phyloP scores from a whole-genome alignment of 2,888 invertebrate genomes.

The Eupithecia abbreviata region DNA sequence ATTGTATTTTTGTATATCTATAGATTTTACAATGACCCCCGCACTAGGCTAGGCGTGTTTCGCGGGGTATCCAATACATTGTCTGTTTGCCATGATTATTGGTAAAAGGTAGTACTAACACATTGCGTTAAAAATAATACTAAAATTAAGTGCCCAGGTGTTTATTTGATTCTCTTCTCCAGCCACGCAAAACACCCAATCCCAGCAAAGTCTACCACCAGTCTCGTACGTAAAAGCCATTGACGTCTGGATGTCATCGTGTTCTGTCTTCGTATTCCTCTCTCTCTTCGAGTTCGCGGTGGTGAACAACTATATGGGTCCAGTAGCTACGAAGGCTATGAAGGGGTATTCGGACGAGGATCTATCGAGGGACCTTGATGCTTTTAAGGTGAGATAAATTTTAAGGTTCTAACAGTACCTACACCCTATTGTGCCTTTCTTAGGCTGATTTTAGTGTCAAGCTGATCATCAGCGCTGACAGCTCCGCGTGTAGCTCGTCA shows the following conservation, averaged over 20 bases:
- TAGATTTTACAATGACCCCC: too few relatives aligned
- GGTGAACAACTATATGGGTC: slow-evolving; percentile 94
- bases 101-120: too few relatives aligned
- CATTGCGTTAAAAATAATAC: too few relatives aligned
- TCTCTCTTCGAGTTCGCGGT: slow-evolving; percentile 95
- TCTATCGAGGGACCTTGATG: slow-evolving; percentile 87
- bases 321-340: slow-evolving; percentile 94
- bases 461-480: too few relatives aligned
- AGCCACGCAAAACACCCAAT: slow-evolving; percentile 97
- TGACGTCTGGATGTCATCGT: slow-evolving; percentile 96
- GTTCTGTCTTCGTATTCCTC: slow-evolving; percentile 95
- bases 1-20: too few relatives aligned
- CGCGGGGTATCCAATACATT: too few relatives aligned
- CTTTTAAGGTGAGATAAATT: slow-evolving; percentile 82
- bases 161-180: slow-evolving; percentile 34
- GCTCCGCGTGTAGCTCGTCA: too few relatives aligned
- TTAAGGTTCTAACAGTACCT: not conserved
- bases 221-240: slow-evolving; percentile 97
- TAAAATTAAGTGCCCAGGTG: too few relatives aligned
- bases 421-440: not conserved
- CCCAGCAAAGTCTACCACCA: slow-evolving; percentile 93
- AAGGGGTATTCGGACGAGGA: slow-evolving; percentile 95
- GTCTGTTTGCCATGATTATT: too few relatives aligned
- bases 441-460: too few relatives aligned
- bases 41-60: too few relatives aligned